Base-by-base conservation (phyloP, 64 coral and sea anemone genomes). In the Astreopora myriophthalma region DNA sequence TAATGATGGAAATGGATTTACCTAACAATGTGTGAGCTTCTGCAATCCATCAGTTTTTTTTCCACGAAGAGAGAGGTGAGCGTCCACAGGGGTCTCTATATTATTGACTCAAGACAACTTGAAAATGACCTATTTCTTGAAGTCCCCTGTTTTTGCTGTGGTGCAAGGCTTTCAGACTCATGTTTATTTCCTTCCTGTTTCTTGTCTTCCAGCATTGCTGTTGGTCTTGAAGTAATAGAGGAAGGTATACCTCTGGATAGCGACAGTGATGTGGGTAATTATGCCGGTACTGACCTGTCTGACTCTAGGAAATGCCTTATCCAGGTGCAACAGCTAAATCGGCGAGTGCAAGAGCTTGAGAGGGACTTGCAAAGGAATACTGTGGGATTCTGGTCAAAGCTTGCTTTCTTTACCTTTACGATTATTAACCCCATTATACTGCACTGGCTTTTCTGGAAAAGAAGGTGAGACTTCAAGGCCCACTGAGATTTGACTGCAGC, bases 331-430 rank as follows among this genome's bases (percentile, higher is more conserved):
- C 57, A 38, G n/a, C 66, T 96, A 65, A 93, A 93, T 73, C 61
- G 49, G 24, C 42, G 85, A 31, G 91, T 96, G 8, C 26, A 40
- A 36, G 69, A 30, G 14, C 78, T 96, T 36, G 95, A 96, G 72
- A 90, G 92, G 52, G 63, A 96, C 76, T 11, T 79, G 61, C 88
- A 93, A 55, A 71, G 66, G 30, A 92, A 85, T 68, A 60, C 64
- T 20, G 63, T 89, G 33, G 95, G 95, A 62, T 94, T 96, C 73
- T 96, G 95, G 95, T 90, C 95, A 1, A 96, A 96, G 20, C 35
- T 93, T 48, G 68, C 89, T 6, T 87, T 96, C 71, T 94, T 96
- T 89, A 61, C 91, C 14, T 90, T 96, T 8, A 96, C 95, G 10
- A 94, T 96, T 13, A 83, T 96, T 33, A 96, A 96, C 46, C 95